Percentiles rank a stretch among this genome's conserved stretches.
phyloP scores from a whole-genome alignment of 2,797 vertebrate genomes.

The Sebastes hubbsi region DNA sequence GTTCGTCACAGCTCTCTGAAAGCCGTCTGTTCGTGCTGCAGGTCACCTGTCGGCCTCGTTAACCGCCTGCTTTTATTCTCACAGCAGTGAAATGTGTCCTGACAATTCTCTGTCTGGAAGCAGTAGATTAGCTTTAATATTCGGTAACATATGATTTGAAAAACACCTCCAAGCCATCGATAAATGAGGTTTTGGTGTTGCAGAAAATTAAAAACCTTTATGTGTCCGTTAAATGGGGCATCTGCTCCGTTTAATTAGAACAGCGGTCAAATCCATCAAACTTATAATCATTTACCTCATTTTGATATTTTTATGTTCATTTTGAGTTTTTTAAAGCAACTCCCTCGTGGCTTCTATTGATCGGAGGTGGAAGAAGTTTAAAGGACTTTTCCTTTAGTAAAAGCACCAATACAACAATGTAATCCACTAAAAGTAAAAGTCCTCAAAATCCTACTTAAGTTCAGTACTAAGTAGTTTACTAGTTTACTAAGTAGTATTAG shows the following conservation, averaged over 20 bases:
- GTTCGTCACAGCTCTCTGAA: neutral
- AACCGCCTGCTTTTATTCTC: neutral
- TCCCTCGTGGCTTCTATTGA: neutral
- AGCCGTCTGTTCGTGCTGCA: neutral
- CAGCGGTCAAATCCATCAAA: slow-evolving; percentile 8
- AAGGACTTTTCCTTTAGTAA: neutral
- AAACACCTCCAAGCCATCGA: slow-evolving; percentile 26
- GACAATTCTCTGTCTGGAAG: neutral
- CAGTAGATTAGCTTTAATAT: slow-evolving; percentile 25
- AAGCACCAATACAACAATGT: neutral
- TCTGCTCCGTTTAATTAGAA: slow-evolving; percentile 23
- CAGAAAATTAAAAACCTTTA: slow-evolving; percentile 32
- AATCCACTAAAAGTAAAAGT: neutral
- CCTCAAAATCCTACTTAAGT: neutral
- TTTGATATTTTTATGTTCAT: neutral
- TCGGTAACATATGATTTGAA: neutral
- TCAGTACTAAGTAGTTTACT: neutral
- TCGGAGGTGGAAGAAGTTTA: neutral
- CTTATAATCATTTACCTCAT: neutral
- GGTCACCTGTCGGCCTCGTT: neutral
- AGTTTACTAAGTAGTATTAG: neutral
- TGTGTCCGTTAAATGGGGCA: slow-evolving; percentile 34
- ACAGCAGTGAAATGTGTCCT: neutral
- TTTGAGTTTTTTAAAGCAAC: neutral
- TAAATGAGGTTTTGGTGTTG: slow-evolving; percentile 59